These are phyloP conservation scores for Marcusenius ussheri DNA, from an alignment of 2,113 vertebrate species.

Conservation along the genomic window DNA sequence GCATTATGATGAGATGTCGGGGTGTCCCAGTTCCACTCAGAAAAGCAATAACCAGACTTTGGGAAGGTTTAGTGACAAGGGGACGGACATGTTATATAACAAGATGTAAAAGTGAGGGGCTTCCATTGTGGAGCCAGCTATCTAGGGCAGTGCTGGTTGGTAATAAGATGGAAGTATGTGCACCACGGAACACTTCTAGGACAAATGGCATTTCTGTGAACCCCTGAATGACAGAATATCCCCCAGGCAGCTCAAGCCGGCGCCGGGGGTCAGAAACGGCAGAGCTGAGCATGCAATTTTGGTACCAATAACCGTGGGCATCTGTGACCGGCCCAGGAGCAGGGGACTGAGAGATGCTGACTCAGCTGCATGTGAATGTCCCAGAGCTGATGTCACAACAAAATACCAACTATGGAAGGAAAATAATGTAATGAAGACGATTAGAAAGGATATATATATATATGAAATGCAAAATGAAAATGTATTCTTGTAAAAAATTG, in stretches of 20 bases:
- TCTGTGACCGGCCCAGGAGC: neutral
- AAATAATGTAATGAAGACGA: conserved; percentile 58
- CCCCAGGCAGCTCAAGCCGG: neutral
- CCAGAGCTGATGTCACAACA: conserved; percentile 12
- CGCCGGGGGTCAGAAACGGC: neutral
- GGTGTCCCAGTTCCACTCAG: neutral
- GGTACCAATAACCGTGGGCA: neutral
- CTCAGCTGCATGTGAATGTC: neutral
- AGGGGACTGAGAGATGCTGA: neutral
- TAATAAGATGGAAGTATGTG: neutral
- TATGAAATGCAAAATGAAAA: conserved; percentile 44
- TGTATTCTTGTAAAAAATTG: conserved; percentile 49
- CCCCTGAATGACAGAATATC: neutral
- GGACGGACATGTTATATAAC: neutral
- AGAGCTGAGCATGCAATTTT: neutral
- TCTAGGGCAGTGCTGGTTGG: neutral
- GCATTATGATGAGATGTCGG: no score
- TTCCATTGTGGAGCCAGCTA: neutral
- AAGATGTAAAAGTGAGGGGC: neutral
- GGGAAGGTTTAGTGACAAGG: neutral
- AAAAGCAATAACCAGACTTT: neutral
- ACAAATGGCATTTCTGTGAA: neutral
- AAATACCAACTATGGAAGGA: conserved; percentile 26
- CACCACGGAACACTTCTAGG: neutral
- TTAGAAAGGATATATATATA: conserved; percentile 52